These are phyloP conservation scores for Drosophila teissieri DNA, from an alignment of 1,140 invertebrate genomes.

Conservation along the genomic window DNA sequence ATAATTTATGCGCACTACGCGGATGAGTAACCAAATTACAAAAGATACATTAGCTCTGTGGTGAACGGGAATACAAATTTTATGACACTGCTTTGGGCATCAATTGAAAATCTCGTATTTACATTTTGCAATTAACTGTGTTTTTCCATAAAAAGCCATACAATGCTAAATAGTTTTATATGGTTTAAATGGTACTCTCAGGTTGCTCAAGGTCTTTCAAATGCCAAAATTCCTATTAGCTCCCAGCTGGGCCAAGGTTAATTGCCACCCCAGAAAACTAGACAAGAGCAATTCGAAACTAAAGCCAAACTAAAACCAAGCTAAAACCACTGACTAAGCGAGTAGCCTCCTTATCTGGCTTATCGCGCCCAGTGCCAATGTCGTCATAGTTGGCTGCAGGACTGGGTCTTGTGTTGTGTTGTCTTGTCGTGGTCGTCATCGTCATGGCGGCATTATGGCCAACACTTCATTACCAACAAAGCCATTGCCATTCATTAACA, in stretches of 20 bases:
- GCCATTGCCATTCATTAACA: slow-evolving; percentile 79
- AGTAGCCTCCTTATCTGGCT: slow-evolving; percentile 56
- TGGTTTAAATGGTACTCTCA: too few species aligned
- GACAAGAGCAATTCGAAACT: slow-evolving; percentile 21
- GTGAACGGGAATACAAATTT: slow-evolving; percentile 17
- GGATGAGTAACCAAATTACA: slow-evolving; percentile 15
- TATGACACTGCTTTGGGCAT: neutral
- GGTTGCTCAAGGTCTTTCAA: neutral
- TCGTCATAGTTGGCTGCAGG: slow-evolving; percentile 41
- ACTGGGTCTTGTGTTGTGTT: slow-evolving; percentile 22
- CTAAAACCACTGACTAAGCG: slow-evolving; percentile 38
- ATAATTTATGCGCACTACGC: slow-evolving; percentile 50
- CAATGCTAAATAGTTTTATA: too few species aligned
- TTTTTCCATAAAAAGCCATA: neutral
- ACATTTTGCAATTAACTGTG: too few species aligned
- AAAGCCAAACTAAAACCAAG: slow-evolving; percentile 25
- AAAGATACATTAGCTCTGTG: slow-evolving; percentile 11
- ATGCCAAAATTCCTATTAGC: neutral
- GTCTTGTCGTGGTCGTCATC: slow-evolving; percentile 44
- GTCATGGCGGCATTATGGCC: slow-evolving; percentile 65
- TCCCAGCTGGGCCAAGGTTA: slow-evolving; percentile 34
- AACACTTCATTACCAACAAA: slow-evolving; percentile 80
- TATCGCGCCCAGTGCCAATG: slow-evolving; percentile 66
- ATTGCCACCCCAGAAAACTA: slow-evolving; percentile 27
- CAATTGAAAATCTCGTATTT: slow-evolving; percentile 1